Conservation (phyloP, 2,888 invertebrate species). For the Ichneumoninae sp. region DNA sequence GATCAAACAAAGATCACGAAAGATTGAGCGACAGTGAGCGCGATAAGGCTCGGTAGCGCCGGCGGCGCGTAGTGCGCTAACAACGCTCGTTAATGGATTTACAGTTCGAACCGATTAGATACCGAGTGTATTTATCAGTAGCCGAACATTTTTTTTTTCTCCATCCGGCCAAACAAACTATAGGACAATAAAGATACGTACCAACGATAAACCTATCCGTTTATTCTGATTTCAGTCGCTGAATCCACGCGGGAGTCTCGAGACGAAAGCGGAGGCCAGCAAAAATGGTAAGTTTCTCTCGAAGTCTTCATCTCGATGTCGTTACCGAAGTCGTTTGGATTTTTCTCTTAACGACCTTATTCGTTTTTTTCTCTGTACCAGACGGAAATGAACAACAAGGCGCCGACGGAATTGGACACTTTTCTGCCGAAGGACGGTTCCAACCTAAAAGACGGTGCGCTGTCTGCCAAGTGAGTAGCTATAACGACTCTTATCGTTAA, state of each 20-base stretch:
- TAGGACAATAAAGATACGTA: neutral
- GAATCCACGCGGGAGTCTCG: neutral
- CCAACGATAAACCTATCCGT: conserved; percentile 4
- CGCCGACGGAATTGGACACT: conserved; percentile 92
- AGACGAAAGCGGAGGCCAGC: neutral
- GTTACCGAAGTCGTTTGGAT: neutral
- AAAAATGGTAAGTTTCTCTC: neutral
- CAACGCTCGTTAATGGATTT: neutral
- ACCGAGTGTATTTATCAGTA: neutral
- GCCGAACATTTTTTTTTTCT: neutral
- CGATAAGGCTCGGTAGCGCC: conserved; percentile 16
- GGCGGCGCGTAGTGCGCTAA: neutral
- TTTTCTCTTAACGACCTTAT: neutral
- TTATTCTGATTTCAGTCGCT: conserved; percentile 47
- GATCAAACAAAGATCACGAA: conserved; percentile 37
- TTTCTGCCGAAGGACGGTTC: conserved; percentile 90
- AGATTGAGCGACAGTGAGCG: conserved; percentile 20
- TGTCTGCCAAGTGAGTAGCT: conserved; percentile 78
- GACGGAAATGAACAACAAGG: conserved; percentile 74
- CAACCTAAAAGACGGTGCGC: conserved; percentile 78
- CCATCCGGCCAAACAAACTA: neutral
- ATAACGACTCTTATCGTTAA: conserved; percentile 38
- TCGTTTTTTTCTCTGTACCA: conserved; percentile 12
- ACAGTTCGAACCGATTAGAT: conserved; percentile 15
- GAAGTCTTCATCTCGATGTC: neutral